Evolutionary conservation across 2,888 invertebrate species (phyloP).

Genomic region (Conistra vaccinii): DNA sequence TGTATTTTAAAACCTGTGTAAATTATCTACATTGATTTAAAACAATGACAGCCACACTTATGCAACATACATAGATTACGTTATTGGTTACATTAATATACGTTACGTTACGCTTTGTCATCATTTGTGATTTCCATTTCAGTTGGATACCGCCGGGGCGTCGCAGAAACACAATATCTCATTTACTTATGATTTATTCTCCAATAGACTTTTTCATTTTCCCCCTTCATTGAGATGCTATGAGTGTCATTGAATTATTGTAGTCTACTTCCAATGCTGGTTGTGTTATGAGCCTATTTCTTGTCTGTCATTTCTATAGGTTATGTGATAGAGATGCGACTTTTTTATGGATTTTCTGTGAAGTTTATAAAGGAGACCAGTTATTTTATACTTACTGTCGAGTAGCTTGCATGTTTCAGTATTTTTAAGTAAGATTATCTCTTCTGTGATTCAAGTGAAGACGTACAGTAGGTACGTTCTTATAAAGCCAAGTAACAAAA

Average conservation of each 20-base stretch:
- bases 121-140: conserved; percentile 82
- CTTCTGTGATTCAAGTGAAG: too few relatives aligned
- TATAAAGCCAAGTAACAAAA: too few relatives aligned
- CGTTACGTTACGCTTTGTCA: conserved; percentile 81
- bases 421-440: too few relatives aligned
- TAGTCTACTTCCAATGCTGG: conserved; percentile 59
- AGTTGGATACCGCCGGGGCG: conserved; percentile 74
- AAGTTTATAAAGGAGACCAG: too few relatives aligned
- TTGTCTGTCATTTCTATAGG: not conserved
- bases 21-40: not conserved
- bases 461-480: too few relatives aligned
- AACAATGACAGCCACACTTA: conserved; percentile 1
- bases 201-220: conserved; percentile 81
- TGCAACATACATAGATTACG: conserved; percentile 39
- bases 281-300: conserved; percentile 40
- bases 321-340: not conserved
- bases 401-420: too few relatives aligned
- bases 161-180: conserved; percentile 80
- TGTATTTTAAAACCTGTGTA: too few relatives aligned
- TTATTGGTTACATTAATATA: conserved; percentile 76
- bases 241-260: conserved; percentile 75
- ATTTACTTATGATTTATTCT: conserved; percentile 86
- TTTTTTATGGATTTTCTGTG: not conserved
- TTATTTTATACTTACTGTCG: too few relatives aligned
- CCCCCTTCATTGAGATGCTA: conserved; percentile 74